Percentiles rank a stretch among this genome's conserved stretches.
These are phyloP conservation scores for Megaceryle alcyon DNA, from an alignment of 2,797 vertebrate species.

Conservation along the genomic window DNA sequence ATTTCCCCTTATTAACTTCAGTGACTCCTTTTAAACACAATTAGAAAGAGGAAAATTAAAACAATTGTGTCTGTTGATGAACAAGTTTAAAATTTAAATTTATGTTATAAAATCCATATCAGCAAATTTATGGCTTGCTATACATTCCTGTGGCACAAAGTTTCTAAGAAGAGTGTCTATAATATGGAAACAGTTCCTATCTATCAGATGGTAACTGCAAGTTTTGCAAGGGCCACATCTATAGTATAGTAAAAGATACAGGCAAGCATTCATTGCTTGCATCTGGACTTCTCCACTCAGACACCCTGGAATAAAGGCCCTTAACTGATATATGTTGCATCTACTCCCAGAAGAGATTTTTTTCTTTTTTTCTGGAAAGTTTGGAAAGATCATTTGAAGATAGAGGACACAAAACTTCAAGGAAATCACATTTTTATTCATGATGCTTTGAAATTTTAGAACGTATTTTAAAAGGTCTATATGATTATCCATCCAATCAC, in stretches of 20 bases:
- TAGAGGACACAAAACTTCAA: background rate
- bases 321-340: background rate
- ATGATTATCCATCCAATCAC: background rate
- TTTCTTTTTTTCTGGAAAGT: background rate
- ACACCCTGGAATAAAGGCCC: background rate
- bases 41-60: background rate
- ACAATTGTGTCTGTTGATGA: background rate
- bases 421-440: background rate
- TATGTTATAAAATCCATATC: background rate
- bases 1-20: background rate
- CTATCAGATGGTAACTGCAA: background rate
- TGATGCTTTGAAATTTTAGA: background rate
- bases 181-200: background rate
- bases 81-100: background rate
- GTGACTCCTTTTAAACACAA: background rate
- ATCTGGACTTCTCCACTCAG: background rate
- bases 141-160: background rate
- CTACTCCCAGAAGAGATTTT: background rate
- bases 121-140: background rate
- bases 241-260: background rate
- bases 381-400: background rate
- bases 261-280: background rate
- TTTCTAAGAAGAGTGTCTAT: background rate
- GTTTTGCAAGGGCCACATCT: background rate
- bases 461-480: background rate